Evolutionary conservation across 64 coral and sea anemone genomes (phyloP).

Genomic region (Stichodactyla mertensii): DNA sequence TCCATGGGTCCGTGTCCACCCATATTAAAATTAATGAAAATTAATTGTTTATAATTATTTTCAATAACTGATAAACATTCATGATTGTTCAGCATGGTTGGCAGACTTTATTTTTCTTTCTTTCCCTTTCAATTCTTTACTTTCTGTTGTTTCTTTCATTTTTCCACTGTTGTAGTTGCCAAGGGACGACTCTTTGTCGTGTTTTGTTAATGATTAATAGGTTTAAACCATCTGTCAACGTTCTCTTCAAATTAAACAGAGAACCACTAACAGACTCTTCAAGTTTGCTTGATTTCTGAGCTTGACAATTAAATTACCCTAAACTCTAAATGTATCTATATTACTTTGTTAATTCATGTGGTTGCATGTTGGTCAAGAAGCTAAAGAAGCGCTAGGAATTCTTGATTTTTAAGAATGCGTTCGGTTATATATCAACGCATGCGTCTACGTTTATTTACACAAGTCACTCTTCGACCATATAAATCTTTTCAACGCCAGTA

Average conservation of each 20-base stretch:
- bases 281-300: background rate
- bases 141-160: background rate
- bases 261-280: background rate
- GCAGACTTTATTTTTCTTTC: background rate
- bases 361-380: background rate
- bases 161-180: background rate
- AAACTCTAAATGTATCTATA: background rate
- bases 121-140: background rate
- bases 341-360: background rate
- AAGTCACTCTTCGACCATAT: background rate
- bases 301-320: too few species aligned
- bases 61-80: background rate
- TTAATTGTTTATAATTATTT: conserved; percentile 1
- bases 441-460: conserved; percentile 45
- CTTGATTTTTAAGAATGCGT: background rate
- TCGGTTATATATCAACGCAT: conserved; percentile 14
- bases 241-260: background rate
- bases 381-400: background rate
- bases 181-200: background rate
- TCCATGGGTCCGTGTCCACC: too few species aligned
- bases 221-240: background rate
- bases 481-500: background rate
- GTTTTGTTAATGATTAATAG: background rate
- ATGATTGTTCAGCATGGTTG: background rate
- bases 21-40: too few species aligned